Conservation (phyloP, 2,797 vertebrate species). For the Schizothorax lantsangensis region DNA sequence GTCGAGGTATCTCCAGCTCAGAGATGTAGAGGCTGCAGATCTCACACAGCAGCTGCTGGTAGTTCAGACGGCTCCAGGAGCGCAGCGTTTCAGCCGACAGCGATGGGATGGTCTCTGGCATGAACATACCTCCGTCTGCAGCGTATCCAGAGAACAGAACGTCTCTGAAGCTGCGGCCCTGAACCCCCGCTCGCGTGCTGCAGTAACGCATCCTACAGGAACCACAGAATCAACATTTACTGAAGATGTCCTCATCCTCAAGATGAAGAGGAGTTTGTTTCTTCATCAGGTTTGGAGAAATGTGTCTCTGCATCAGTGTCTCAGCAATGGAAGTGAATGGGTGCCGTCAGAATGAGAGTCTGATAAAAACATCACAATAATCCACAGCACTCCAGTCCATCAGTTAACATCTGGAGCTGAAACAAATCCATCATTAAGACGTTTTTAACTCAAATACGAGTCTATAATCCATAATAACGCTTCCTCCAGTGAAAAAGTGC, state of each 20-base stretch:
- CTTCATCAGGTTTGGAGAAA: too few species aligned
- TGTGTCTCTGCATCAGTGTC: too few species aligned
- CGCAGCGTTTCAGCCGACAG: conserved; percentile 75
- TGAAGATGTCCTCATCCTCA: neutral
- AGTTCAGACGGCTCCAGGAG: conserved; percentile 81
- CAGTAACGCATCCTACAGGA: conserved; percentile 81
- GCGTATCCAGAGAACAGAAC: conserved; percentile 90
- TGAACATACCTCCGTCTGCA: conserved; percentile 89
- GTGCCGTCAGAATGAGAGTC: too few species aligned
- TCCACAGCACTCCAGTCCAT: neutral
- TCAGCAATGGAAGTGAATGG: too few species aligned
- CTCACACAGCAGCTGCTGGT: conserved; percentile 84
- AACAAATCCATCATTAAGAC: too few species aligned
- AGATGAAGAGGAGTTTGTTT: too few species aligned
- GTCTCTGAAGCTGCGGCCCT: conserved; percentile 77
- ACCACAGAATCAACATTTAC: neutral
- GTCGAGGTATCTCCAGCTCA: conserved; percentile 75
- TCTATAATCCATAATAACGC: too few species aligned
- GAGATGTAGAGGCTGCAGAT: conserved; percentile 85
- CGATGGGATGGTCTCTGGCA: conserved; percentile 83
- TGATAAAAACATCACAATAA: too few species aligned
- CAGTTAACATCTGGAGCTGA: too few species aligned
- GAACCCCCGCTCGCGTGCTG: conserved; percentile 84
- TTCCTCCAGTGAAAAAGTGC: too few species aligned
- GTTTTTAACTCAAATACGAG: too few species aligned